Evolutionary conservation across 2,113 vertebrate species (phyloP).

Genomic region (Patagioenas fasciata): DNA sequence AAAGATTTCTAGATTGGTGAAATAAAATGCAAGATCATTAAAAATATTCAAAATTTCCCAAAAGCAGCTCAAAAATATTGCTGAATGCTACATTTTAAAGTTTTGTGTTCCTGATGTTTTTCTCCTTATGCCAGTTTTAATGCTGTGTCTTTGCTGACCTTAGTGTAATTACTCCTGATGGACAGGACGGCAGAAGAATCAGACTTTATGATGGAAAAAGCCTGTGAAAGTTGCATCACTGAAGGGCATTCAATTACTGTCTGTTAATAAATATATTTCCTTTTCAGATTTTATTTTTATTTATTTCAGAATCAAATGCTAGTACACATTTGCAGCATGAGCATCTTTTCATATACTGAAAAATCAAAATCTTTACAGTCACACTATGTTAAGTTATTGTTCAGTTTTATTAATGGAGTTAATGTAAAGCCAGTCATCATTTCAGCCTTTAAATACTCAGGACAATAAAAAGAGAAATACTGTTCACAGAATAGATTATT

Average conservation of each 20-base stretch:
- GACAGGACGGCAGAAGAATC: neutral
- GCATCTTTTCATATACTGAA: neutral
- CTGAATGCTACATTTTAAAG: neutral
- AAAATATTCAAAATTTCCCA: neutral
- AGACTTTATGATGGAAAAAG: neutral
- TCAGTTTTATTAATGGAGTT: neutral
- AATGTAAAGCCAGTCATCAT: neutral
- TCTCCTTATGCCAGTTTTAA: neutral
- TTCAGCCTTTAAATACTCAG: slow-evolving; percentile 9
- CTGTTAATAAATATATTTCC: neutral
- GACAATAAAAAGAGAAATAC: neutral
- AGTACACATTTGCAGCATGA: neutral
- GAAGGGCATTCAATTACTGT: neutral
- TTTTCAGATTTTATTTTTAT: slow-evolving; percentile 3
- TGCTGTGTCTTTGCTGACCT: neutral
- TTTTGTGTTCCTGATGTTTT: neutral
- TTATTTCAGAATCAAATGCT: neutral
- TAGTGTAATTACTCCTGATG: neutral
- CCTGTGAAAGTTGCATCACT: neutral
- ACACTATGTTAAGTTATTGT: neutral
- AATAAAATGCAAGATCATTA: neutral
- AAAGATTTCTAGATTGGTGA: neutral
- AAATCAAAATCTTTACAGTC: slow-evolving; percentile 8
- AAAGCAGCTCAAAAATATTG: neutral
- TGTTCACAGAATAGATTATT: neutral